phyloP scores from a whole-genome alignment of 2,888 invertebrate genomes.

The Neoscelio sp. region DNA sequence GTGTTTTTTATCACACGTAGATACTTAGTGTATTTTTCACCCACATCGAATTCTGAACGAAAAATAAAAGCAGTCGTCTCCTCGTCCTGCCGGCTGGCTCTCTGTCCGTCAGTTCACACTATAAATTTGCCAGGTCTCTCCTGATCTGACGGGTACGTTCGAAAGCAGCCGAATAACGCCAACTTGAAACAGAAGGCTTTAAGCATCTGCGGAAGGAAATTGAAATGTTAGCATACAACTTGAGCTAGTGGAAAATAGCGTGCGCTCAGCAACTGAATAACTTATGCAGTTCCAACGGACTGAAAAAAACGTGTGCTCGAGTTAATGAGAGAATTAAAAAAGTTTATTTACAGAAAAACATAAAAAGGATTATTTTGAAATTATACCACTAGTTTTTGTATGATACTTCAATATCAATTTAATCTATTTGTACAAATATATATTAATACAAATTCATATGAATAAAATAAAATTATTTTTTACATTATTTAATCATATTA shows the following conservation, averaged over 20 bases:
- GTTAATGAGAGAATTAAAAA: constrained; percentile 2
- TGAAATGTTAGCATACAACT: constrained; percentile 28
- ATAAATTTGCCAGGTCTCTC: constrained; percentile 35
- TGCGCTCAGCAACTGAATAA: constrained; percentile 37
- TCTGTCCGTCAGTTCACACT: constrained; percentile 6
- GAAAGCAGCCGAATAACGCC: neutral
- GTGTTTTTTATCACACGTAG: too few species aligned
- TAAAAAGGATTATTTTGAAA: too few species aligned
- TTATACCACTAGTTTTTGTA: too few species aligned
- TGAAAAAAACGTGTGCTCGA: constrained; percentile 9
- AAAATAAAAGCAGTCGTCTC: too few species aligned
- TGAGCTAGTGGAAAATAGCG: constrained; percentile 75
- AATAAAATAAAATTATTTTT: too few species aligned
- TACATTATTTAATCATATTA: too few species aligned
- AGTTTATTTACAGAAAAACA: constrained; percentile 24
- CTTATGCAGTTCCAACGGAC: constrained; percentile 21
- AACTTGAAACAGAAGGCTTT: constrained; percentile 3
- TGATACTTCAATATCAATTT: too few species aligned
- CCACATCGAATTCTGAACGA: constrained; percentile 14
- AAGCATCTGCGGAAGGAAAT: constrained; percentile 25
- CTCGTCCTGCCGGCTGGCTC: neutral
- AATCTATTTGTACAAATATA: too few species aligned
- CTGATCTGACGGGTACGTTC: constrained; percentile 1
- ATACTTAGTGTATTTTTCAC: constrained; percentile 31
- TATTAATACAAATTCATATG: too few species aligned